These are phyloP conservation scores for Forbesichthys papilliferus DNA, from an alignment of 2,113 vertebrate species.

Conservation along the genomic window DNA sequence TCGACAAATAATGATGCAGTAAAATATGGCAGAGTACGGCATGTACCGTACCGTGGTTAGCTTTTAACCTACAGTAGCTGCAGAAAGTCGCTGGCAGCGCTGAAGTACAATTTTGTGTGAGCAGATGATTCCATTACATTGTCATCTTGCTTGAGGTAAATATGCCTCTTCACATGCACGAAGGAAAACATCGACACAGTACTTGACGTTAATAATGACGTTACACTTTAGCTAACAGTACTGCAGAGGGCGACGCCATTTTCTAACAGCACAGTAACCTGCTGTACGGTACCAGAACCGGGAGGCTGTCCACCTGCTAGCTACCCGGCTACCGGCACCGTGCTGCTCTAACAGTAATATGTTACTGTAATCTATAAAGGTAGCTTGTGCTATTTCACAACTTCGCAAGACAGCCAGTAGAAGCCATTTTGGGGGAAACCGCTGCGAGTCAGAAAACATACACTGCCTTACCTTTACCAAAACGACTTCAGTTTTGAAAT, in stretches of 20 bases:
- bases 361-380: neutral
- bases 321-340: slow-evolving; percentile 28
- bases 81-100: no score
- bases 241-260: slow-evolving; percentile 67
- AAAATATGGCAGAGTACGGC: slow-evolving; percentile 2
- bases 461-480: slow-evolving; percentile 74
- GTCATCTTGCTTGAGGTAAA: no score
- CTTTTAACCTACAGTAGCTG: neutral
- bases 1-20: slow-evolving; percentile 13
- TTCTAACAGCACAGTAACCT: slow-evolving; percentile 35
- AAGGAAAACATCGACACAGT: no score
- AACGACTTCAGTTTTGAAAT: slow-evolving; percentile 76
- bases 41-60: neutral
- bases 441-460: slow-evolving; percentile 27
- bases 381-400: slow-evolving; percentile 15
- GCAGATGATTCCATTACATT: no score
- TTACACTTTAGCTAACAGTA: neutral
- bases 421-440: slow-evolving; percentile 75
- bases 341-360: no score
- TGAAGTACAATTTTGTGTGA: no score
- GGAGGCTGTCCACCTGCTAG: slow-evolving; percentile 34
- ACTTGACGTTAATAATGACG: neutral
- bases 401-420: slow-evolving; percentile 39
- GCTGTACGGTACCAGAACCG: slow-evolving; percentile 24
- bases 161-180: no score